phyloP scores from a whole-genome alignment of 2,888 invertebrate species.

The Cinara cedri region DNA sequence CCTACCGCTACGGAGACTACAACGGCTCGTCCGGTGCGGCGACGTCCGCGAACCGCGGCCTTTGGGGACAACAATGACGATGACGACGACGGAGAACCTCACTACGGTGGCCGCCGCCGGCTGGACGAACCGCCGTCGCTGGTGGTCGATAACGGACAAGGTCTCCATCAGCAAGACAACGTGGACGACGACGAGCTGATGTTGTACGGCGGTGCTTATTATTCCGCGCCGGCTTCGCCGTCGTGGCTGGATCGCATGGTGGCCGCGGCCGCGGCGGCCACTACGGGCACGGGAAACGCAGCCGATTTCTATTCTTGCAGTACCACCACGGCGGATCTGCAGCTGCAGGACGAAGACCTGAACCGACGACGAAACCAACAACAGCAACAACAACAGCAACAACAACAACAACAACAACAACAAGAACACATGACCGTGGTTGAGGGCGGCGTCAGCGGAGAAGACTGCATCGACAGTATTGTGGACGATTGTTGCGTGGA shows the following conservation, averaged over 20 bases:
- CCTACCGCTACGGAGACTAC: neutral
- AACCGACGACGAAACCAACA: neutral
- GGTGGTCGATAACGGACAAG: neutral
- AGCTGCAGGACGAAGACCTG: neutral
- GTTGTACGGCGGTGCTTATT: slow-evolving; percentile 21
- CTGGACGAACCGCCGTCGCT: neutral
- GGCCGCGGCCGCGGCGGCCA: slow-evolving; percentile 28
- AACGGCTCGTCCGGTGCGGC: neutral
- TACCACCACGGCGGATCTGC: neutral
- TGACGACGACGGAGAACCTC: neutral
- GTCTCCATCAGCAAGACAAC: neutral
- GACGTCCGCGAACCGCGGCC: neutral
- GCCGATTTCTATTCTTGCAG: slow-evolving; percentile 2
- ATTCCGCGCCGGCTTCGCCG: slow-evolving; percentile 13
- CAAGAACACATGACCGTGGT: neutral
- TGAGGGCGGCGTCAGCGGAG: neutral
- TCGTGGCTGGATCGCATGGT: slow-evolving; percentile 45
- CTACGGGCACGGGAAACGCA: neutral
- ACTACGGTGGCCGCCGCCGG: neutral
- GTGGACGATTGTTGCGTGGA: slow-evolving; percentile 29
- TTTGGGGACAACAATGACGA: neutral
- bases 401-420: neutral
- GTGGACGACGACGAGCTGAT: slow-evolving; percentile 60
- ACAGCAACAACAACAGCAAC: neutral
- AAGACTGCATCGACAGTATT: slow-evolving; percentile 17